Conservation (phyloP, 2,797 vertebrate species). For the Jordanella pulchra region DNA sequence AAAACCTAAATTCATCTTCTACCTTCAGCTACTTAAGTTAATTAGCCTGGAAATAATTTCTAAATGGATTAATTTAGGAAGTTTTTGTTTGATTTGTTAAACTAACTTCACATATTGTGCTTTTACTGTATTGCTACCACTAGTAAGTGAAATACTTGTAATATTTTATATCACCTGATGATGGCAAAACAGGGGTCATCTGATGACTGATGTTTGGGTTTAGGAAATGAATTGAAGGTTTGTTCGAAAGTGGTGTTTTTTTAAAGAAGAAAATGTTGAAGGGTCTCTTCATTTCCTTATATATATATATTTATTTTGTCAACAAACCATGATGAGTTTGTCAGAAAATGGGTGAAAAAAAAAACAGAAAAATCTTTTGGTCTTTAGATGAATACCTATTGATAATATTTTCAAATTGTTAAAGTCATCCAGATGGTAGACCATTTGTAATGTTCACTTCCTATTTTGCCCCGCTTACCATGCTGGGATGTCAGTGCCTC, state of each 20-base stretch:
- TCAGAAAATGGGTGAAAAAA: conserved; percentile 1
- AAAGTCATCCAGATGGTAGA: conserved; percentile 40
- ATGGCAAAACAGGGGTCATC: background rate
- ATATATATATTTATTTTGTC: background rate
- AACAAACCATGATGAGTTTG: background rate
- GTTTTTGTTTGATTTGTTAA: background rate
- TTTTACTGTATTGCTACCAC: background rate
- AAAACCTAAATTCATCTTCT: background rate
- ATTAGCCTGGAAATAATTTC: background rate
- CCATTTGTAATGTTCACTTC: conserved; percentile 71
- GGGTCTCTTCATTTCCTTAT: no score
- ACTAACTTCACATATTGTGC: no score
- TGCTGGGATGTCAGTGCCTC: conserved; percentile 87
- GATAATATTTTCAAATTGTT: conserved; percentile 27
- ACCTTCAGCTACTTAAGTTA: background rate
- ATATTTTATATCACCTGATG: background rate
- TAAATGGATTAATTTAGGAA: background rate
- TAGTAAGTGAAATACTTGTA: background rate
- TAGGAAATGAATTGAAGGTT: background rate
- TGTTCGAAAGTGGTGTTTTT: background rate
- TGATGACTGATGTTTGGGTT: background rate
- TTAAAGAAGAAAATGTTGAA: background rate
- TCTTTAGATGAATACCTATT: background rate
- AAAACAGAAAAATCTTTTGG: background rate
- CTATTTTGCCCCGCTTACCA: conserved; percentile 84